Percentiles rank a stretch among this genome's conserved stretches.
These are phyloP conservation scores for Prorops nasuta DNA, from an alignment of 1,140 invertebrate species.

Conservation along the genomic window DNA sequence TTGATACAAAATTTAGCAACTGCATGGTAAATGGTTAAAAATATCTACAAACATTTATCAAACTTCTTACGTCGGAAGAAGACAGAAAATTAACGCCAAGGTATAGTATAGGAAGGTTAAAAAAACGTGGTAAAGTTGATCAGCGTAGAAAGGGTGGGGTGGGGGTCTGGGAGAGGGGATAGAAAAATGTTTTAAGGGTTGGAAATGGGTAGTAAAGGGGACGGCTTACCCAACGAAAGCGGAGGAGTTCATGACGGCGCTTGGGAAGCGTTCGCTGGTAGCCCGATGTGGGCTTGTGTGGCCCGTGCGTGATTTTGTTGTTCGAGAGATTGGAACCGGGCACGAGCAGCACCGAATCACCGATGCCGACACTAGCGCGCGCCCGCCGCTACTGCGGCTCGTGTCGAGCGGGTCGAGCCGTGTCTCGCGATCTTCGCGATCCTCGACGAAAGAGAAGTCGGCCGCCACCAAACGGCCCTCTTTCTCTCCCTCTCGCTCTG, in stretches of 20 bases:
- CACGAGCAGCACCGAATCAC: constrained; percentile 18
- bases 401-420: not conserved
- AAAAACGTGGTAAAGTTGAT: no score
- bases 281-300: not conserved
- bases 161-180: no score
- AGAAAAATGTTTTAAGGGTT: no score
- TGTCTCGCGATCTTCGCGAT: not conserved
- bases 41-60: no score
- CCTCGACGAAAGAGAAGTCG: not conserved
- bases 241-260: constrained; percentile 31
- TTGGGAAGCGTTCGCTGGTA: no score
- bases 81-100: no score
- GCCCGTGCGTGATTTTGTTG: not conserved
- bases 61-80: no score
- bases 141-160: no score
- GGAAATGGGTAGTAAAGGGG: no score
- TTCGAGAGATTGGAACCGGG: not conserved
- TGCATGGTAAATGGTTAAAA: no score
- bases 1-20: no score
- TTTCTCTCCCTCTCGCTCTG: not conserved
- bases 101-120: no score
- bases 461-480: not conserved
- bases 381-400: constrained; percentile 35
- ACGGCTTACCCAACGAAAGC: constrained; percentile 35
- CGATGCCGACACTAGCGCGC: constrained; percentile 42